A percentile compares a stretch with the other conserved stretches of the same genome.
These are phyloP conservation scores for Poecile atricapillus DNA, from an alignment of 2,113 vertebrate species.

Conservation along the genomic window DNA sequence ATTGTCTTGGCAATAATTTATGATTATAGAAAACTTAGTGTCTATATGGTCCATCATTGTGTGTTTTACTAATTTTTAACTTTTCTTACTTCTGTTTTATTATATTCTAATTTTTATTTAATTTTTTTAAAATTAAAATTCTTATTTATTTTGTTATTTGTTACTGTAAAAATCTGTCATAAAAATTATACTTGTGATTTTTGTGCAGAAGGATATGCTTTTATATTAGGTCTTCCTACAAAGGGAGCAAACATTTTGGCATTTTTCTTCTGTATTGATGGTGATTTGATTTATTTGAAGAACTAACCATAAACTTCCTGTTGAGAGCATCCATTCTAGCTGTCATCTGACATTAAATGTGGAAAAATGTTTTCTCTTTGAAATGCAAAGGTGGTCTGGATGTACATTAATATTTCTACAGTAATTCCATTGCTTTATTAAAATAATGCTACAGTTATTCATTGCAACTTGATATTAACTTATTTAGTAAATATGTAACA, in stretches of 20 bases:
- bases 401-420: conserved; percentile 1
- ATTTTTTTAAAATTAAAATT: not conserved
- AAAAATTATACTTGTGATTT: not conserved
- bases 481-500: conserved; percentile 36
- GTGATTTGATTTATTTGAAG: not conserved
- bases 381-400: not conserved
- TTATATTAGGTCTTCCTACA: not conserved
- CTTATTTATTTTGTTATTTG: not conserved
- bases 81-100: not conserved
- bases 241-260: not conserved
- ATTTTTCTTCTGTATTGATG: not conserved
- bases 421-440: conserved; percentile 51
- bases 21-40: not conserved
- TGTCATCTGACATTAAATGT: not conserved
- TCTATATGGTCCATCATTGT: not conserved
- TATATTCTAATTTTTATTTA: not conserved
- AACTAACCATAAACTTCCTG: not conserved
- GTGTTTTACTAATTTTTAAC: not conserved
- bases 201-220: not conserved
- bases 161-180: not conserved
- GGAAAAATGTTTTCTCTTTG: not conserved
- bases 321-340: not conserved
- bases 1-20: conserved; percentile 17
- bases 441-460: conserved; percentile 35
- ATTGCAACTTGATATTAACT: conserved; percentile 39